Evolutionary conservation across 2,113 vertebrate genomes (phyloP).

Genomic region (Sphyrna mokarran): DNA sequence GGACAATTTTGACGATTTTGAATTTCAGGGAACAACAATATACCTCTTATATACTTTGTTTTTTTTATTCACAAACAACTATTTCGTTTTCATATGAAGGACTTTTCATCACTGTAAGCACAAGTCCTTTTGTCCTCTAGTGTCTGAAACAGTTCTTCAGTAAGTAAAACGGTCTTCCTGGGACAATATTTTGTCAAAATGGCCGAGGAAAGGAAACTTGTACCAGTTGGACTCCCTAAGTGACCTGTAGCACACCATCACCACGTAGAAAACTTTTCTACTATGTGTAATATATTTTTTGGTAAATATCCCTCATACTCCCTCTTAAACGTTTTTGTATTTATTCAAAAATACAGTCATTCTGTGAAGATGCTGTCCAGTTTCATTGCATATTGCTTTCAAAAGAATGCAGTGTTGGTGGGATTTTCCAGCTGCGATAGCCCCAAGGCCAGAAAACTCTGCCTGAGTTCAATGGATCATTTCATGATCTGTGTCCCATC

Average conservation of each 20-base stretch:
- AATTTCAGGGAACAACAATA: not conserved
- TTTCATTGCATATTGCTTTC: not conserved
- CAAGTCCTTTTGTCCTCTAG: not conserved
- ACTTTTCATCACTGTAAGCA: not conserved
- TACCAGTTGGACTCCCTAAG: too few species aligned
- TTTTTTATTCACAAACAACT: not conserved
- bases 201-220: not conserved
- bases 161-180: not conserved
- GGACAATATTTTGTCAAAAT: not conserved
- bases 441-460: too few species aligned
- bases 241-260: not conserved
- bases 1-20: not conserved
- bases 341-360: not conserved
- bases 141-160: not conserved
- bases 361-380: not conserved
- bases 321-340: not conserved
- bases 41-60: not conserved
- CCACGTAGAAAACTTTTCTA: not conserved
- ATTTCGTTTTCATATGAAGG: not conserved
- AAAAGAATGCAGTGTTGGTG: not conserved
- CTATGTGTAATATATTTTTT: not conserved
- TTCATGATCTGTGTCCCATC: too few species aligned
- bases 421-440: too few species aligned
- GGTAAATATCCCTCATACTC: not conserved
- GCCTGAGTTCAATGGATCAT: too few species aligned